These are phyloP conservation scores for Stramonita haemastoma DNA, from an alignment of 2,888 invertebrate species.

Conservation along the genomic window DNA sequence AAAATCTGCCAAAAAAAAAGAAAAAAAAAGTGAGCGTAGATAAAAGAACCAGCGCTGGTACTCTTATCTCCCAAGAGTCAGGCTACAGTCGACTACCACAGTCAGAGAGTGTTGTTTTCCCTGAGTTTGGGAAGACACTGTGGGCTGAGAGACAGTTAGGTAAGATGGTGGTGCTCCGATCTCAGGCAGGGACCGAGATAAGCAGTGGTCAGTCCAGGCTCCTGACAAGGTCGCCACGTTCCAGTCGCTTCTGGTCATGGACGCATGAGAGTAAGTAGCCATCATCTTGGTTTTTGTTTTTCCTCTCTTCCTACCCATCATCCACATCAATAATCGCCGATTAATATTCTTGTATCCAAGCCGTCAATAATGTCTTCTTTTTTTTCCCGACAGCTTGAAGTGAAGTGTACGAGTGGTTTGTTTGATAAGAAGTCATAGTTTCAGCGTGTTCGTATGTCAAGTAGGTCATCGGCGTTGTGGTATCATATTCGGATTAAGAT, in stretches of 20 bases:
- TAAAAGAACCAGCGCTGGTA: no score
- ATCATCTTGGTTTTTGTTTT: background rate
- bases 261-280: background rate
- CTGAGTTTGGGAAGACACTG: background rate
- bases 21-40: no score
- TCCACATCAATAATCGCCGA: no score
- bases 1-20: no score
- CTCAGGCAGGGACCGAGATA: background rate
- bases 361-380: background rate
- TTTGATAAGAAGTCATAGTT: background rate
- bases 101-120: no score
- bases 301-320: background rate
- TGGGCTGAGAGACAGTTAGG: background rate
- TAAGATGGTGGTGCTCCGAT: background rate
- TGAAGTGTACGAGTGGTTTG: background rate
- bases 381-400: background rate
- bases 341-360: background rate
- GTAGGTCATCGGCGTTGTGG: background rate
- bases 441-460: background rate
- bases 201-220: background rate
- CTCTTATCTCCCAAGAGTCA: no score
- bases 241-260: background rate
- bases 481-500: constrained; percentile 7
- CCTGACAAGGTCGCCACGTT: background rate
- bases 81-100: no score